Base-by-base conservation (phyloP, 1,140 invertebrate species). In the Apolygus lucorum region DNA sequence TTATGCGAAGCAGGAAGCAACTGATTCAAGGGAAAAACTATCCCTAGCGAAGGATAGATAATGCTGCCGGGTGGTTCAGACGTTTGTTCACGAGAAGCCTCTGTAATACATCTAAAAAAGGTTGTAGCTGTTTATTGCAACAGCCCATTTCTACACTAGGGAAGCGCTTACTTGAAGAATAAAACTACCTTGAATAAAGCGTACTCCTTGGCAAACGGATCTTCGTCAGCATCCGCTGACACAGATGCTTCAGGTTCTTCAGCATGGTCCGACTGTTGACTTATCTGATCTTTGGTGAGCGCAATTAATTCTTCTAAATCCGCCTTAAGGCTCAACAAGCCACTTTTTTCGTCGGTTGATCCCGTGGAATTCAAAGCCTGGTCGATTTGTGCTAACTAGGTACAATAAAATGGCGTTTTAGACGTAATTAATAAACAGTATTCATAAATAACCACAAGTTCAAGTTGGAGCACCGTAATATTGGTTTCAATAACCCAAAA, bases 171-270 rank as follows among this genome's bases (percentile, higher is more conserved):
- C n/a, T n/a, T n/a, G n/a, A n/a, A n/a, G n/a, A n/a, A n/a, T n/a
- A n/a, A n/a, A n/a, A n/a, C 27, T 79, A 86, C 86, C 82, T 87
- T 86, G 76, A 90, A 90, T 59, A 87, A 78, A 29, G 84, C 82
- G 81, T 89, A 86, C 80, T 90, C 88, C 73, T 85, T 82, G 72
- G 84, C 86, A 67, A 87, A 76, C 17, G 34, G 34, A 17, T 49
- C 34, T n/a, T n/a, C n/a, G n/a, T n/a, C n/a, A n/a, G n/a, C n/a
- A 49, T 49, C 34, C 8, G 34, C 34, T 49, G 34, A 8, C 8
- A 8, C 34, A 49, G 34, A 11, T 49, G 8, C 17, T 17, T 49
- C 34, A 11, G 17, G 8, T 17, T 49, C 34, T 17, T 8, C 34
- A 49, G 34, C 8, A 49, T 8, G 8, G 34, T 49, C 34, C n/a